These are phyloP conservation scores for Zaprionus davidi DNA, from an alignment of 1,140 invertebrate species.

Conservation along the genomic window DNA sequence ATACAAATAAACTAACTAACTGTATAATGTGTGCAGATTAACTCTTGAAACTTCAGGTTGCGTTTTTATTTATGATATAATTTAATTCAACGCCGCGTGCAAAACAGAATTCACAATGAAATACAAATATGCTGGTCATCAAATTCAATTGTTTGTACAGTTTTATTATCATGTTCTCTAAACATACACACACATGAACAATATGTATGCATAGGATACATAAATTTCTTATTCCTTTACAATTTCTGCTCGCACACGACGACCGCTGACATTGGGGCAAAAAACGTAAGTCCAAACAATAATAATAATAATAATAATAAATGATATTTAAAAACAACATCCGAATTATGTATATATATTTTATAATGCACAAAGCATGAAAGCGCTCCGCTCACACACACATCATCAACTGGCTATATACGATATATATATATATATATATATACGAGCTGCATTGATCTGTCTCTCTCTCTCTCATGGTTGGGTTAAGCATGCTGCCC, in stretches of 20 bases:
- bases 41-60: not conserved
- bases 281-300: conserved; percentile 13
- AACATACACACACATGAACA: not conserved
- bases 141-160: conserved; percentile 17
- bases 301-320: conserved; percentile 24
- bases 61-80: not conserved
- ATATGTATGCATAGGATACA: conserved; percentile 3
- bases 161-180: conserved; percentile 30
- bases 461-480: not conserved
- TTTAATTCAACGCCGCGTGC: conserved; percentile 14
- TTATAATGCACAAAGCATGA: conserved; percentile 38
- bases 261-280: conserved; percentile 19
- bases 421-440: not conserved
- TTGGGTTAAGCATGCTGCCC: not conserved
- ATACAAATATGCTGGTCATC: not conserved
- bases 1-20: conserved; percentile 29
- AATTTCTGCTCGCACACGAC: conserved; percentile 19
- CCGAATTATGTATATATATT: conserved; percentile 15
- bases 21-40: conserved; percentile 12
- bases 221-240: conserved; percentile 6
- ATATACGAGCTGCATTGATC: conserved; percentile 11
- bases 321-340: conserved; percentile 32
- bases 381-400: conserved; percentile 24
- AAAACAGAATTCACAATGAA: not conserved
- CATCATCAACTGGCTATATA: conserved; percentile 22